Base-by-base conservation (phyloP, 2,888 invertebrate species). In the Leptopterna dolabrata region DNA sequence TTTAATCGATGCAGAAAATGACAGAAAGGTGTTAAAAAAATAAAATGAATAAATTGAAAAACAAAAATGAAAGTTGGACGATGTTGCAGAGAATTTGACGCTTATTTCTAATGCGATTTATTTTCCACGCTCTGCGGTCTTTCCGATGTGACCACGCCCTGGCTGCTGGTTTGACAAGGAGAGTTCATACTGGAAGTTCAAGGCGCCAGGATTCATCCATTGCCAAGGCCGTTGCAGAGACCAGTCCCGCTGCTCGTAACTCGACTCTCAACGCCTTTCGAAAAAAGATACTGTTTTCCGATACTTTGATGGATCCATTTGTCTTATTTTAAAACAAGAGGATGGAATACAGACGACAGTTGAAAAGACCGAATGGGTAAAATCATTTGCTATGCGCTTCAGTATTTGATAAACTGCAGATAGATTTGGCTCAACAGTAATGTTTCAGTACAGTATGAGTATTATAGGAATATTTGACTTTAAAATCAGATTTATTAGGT, bases 131-230 rank as follows among this genome's bases (percentile, higher is more conserved):
- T 24, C 24, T 24, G 63, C 19, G 13, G 24, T 24, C 7, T 24
- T 24, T 63, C 63, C 24, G 7, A 63, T 19, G n/a, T n/a, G 63
- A 24, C 63, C 63, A 63, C 63, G 63, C 63, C 63, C 63, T 47
- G 47, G 47, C 63, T 63, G 24, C 63, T 63, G 63, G 63, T 63
- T 63, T 63, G 63, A 63, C 63, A 63, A 63, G 63, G 63, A 63
- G 24, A 19, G 63, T 63, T 63, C 63, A 63, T 24, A 24, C 24
- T 6, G 1, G 63, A 63, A 63, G 63, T 63, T 63, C 63, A 63
- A 63, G 63, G 63, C 51, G 63, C 63, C 63, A 19, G 19, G 63
- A 63, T 63, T 24, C 63, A 19, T 19, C 63, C 63, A 63, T 24
- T 63, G 63, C 63, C 63, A 63, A 63, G 63, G 63, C 24, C 63